Evolutionary conservation across 2,888 invertebrate genomes (phyloP).

Genomic region (Lasiommata megera): DNA sequence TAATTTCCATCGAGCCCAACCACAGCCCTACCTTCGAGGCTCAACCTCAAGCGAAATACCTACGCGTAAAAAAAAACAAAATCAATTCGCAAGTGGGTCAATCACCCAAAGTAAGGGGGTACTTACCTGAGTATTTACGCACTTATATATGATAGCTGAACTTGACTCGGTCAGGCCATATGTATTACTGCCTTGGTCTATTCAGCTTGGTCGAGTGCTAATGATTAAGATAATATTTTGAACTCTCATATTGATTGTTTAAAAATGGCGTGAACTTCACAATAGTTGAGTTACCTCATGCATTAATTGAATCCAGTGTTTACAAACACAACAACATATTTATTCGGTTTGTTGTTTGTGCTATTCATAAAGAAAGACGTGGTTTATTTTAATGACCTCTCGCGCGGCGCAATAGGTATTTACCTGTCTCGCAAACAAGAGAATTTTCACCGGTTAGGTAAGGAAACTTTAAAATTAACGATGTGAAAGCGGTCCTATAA

Average conservation of each 20-base stretch:
- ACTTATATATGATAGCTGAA: not conserved
- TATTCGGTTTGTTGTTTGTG: conserved; percentile 42
- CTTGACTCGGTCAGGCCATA: not conserved
- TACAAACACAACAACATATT: conserved; percentile 50
- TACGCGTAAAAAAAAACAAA: no score
- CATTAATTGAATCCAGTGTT: conserved; percentile 43
- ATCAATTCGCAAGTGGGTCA: no score
- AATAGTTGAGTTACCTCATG: conserved; percentile 40
- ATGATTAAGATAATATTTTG: not conserved
- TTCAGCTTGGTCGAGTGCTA: not conserved
- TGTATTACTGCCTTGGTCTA: not conserved
- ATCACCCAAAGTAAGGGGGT: no score
- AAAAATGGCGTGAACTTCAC: conserved; percentile 18
- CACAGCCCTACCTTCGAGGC: no score
- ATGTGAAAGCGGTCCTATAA: not conserved
- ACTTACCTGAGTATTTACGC: no score
- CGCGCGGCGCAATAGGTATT: not conserved
- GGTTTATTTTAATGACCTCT: not conserved
- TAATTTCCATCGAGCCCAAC: no score
- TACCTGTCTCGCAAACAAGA: not conserved
- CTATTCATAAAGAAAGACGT: conserved; percentile 16
- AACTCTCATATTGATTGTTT: not conserved
- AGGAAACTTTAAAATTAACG: not conserved
- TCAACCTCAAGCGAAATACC: no score
- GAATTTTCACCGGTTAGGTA: not conserved